phyloP scores from a whole-genome alignment of 2,113 vertebrate species.

The Actenoides hombroni region DNA sequence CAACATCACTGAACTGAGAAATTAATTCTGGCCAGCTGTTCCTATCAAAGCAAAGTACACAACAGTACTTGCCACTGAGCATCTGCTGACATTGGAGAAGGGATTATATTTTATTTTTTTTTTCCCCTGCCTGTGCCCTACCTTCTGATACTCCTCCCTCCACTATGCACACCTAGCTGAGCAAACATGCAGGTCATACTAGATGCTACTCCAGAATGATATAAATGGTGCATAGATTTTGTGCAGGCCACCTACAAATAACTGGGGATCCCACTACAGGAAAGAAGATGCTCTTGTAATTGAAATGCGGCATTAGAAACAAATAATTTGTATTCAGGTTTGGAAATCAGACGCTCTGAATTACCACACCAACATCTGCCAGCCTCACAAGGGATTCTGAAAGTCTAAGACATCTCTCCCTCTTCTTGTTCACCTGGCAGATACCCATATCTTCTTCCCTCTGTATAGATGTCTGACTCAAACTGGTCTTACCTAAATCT shows the following conservation, averaged over 20 bases:
- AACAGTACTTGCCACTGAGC: neutral
- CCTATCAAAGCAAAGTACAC: neutral
- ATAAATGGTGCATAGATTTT: neutral
- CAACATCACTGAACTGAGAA: neutral
- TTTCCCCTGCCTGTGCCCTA: neutral
- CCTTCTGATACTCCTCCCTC: neutral
- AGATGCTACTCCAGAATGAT: neutral
- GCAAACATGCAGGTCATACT: neutral
- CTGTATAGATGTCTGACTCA: neutral
- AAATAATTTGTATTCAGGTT: neutral
- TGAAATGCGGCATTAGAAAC: neutral
- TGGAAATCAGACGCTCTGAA: neutral
- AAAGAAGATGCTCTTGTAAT: neutral
- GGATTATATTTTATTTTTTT: neutral
- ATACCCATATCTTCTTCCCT: neutral
- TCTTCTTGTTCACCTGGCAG: neutral
- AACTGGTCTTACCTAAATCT: neutral
- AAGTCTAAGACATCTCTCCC: neutral
- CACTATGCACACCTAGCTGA: neutral
- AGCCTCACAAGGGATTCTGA: neutral
- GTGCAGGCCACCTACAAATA: neutral
- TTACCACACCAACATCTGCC: neutral
- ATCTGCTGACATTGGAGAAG: neutral
- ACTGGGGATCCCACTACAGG: neutral
- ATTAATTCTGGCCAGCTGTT: neutral